Evolutionary conservation across 1,140 invertebrate genomes (phyloP).

Genomic region (Drosophila dunni): DNA sequence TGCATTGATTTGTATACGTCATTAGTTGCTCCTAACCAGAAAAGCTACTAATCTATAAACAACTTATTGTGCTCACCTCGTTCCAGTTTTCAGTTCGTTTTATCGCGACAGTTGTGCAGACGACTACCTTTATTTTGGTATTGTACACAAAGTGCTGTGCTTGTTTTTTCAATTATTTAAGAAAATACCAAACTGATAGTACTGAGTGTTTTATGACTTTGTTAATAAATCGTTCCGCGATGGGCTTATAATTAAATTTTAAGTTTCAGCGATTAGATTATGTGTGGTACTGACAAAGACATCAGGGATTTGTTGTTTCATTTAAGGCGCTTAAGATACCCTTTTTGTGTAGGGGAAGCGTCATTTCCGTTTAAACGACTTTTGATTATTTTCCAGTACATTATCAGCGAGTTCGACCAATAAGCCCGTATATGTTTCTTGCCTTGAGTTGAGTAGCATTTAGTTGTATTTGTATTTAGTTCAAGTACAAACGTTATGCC

Average conservation of each 20-base stretch:
- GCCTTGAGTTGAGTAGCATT: neutral
- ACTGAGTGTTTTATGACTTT: constrained; percentile 56
- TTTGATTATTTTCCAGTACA: neutral
- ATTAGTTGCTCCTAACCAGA: neutral
- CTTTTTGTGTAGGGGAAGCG: neutral
- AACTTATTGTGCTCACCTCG: constrained; percentile 23
- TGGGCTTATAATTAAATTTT: constrained; percentile 71
- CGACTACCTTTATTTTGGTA: constrained; percentile 3
- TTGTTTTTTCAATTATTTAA: constrained; percentile 15
- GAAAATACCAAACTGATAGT: constrained; percentile 45
- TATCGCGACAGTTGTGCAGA: constrained; percentile 22
- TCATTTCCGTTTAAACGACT: neutral
- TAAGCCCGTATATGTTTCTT: neutral
- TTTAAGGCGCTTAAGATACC: neutral
- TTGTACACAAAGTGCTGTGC: neutral
- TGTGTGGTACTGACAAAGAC: neutral
- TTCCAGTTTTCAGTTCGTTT: constrained; percentile 11
- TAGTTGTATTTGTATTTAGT: neutral
- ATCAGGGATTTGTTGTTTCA: constrained; percentile 22
- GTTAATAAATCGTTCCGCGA: constrained; percentile 61
- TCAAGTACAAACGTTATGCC: constrained; percentile 13
- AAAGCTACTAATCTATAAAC: neutral
- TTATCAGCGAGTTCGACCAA: too few species aligned
- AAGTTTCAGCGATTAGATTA: constrained; percentile 58
- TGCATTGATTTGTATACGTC: neutral